Percentiles rank a stretch among this genome's conserved stretches.
phyloP scores from a whole-genome alignment of 2,113 vertebrate genomes.

The Prolemur simus region DNA sequence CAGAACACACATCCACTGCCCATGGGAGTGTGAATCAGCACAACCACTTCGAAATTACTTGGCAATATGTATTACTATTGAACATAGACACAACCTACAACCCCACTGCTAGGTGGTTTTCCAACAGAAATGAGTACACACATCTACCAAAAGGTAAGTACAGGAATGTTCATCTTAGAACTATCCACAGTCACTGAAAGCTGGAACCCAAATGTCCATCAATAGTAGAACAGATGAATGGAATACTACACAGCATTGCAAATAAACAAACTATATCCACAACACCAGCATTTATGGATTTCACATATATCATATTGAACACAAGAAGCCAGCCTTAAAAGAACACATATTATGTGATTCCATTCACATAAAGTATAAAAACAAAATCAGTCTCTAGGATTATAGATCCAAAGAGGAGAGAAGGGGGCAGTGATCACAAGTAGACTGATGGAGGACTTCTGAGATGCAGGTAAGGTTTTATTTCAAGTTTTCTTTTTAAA shows the following conservation, averaged over 20 bases:
- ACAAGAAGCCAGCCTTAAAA: neutral
- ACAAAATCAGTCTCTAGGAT: fast-evolving
- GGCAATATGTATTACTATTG: neutral
- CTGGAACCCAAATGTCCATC: neutral
- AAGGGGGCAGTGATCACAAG: no score
- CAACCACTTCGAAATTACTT: neutral
- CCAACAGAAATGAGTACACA: fast-evolving
- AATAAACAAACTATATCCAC: fast-evolving
- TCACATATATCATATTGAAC: fast-evolving
- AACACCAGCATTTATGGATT: fast-evolving
- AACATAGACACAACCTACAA: no score
- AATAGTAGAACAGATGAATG: fast-evolving
- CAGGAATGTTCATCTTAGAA: fast-evolving
- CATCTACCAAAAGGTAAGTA: neutral
- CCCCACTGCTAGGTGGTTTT: neutral
- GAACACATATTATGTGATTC: fast-evolving
- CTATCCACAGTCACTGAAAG: fast-evolving
- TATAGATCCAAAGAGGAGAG: neutral
- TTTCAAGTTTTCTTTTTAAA: neutral
- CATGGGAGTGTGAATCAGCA: fast-evolving
- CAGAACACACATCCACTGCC: no score
- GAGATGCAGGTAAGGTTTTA: neutral
- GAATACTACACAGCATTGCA: neutral
- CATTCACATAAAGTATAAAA: neutral
- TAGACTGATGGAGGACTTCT: no score